Evolutionary conservation across 2,113 vertebrate genomes (phyloP), one percentile per base, ranked within the genome.

Genomic region (Mormyrus iriodes): DNA sequence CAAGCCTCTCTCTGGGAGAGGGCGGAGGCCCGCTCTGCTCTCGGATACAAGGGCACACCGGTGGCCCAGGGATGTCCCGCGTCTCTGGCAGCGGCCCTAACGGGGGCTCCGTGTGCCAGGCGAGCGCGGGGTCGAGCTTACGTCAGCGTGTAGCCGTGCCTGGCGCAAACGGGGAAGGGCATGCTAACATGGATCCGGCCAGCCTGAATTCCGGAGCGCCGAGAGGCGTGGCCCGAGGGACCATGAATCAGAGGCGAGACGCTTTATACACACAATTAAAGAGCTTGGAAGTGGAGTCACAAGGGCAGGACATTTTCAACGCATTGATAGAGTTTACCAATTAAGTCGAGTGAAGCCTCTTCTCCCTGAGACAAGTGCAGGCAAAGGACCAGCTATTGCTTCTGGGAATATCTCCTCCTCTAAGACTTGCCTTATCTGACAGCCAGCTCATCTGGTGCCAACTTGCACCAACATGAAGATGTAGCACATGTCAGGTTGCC

Each of bases 31-130:
- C 35, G 27, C 85, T 86, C 85, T 39, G 51, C 85, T 86, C 85
- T 31, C 49, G 7, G 85, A 86, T 52, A 86, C 85, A 86, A 86
- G 85, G 85, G 85, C 85, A 86, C 85, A 35, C 51, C 85, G 15
- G 27, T 35, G 85, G 85, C 85, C 51, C 42, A 8, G 85, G 85
- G 85, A 55, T 55, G 85, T 86, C 85, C 85, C 51, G 31, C 31
- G 1, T 86, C 85, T 55, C 85, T 86, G 51, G 51, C 85, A 86
- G 85, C 10, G 21, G 85, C 49, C 51, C 27, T 52, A 10, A 51
- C 85, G 10, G 51, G 61, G 85, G 51, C 17, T n/a, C 13, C 48
- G 51, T 39, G 85, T 86, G 85, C 85, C 85, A 86, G 85, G 85
- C n/a, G 2, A 55, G 85, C n/a, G 31, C 51, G n/a, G 51, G 85